Conservation (phyloP, 2,113 vertebrate genomes). For the Petroica traversi region DNA sequence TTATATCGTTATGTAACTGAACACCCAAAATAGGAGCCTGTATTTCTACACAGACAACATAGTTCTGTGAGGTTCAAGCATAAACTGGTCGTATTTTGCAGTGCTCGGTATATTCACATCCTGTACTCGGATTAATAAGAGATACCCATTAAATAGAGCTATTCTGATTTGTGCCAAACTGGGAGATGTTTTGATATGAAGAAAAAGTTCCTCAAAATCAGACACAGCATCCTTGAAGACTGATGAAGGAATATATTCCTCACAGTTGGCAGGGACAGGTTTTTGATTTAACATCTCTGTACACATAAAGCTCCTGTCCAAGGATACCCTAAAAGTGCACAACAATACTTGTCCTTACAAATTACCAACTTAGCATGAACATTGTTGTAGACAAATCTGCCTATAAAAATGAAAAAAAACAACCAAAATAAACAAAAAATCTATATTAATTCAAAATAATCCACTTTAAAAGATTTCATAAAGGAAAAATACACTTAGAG, state of each 20-base stretch:
- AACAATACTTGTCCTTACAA: neutral
- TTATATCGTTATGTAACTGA: neutral
- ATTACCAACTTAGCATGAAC: neutral
- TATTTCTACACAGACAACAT: neutral
- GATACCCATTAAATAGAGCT: neutral
- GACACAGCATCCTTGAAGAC: neutral
- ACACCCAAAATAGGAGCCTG: neutral
- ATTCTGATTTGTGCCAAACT: neutral
- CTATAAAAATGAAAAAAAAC: neutral
- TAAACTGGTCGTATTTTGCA: neutral
- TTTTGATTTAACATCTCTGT: neutral
- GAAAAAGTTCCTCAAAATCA: neutral
- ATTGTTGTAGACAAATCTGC: neutral
- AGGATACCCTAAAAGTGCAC: neutral
- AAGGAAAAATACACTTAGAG: neutral
- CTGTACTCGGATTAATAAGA: neutral
- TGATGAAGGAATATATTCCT: neutral
- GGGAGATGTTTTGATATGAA: neutral
- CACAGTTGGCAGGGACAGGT: neutral
- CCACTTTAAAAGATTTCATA: neutral
- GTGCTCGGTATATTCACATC: neutral
- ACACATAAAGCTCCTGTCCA: neutral
- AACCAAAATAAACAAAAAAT: neutral
- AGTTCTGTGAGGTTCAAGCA: neutral
- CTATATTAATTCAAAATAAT: neutral